A percentile compares a stretch with the other conserved stretches of the same genome.
Conservation (phyloP, 2,888 invertebrate species). For the Dioctria rufipes region DNA sequence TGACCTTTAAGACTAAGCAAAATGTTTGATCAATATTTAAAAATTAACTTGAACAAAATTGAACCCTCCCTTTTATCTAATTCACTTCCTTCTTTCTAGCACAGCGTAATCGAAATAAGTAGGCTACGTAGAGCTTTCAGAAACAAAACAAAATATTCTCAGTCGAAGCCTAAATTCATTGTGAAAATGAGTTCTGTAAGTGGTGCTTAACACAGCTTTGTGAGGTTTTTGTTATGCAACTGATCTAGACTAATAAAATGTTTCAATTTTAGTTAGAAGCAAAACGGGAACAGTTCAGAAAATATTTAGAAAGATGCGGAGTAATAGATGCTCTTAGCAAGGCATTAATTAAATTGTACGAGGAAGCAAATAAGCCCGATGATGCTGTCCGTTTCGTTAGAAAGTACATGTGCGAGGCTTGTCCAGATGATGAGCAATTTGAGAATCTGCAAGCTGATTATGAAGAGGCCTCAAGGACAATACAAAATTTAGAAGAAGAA, state of each 20-base stretch:
- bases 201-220: background rate
- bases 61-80: too few species aligned
- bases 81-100: too few species aligned
- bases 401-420: constrained; percentile 69
- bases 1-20: too few species aligned
- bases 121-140: too few species aligned
- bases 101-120: too few species aligned
- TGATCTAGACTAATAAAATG: constrained; percentile 1
- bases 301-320: constrained; percentile 70
- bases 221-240: too few species aligned
- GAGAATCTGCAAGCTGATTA: constrained; percentile 67
- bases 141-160: too few species aligned
- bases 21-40: too few species aligned
- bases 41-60: too few species aligned
- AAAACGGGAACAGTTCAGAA: constrained; percentile 70
- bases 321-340: constrained; percentile 70
- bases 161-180: constrained; percentile 10
- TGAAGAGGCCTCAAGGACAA: constrained; percentile 66
- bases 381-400: constrained; percentile 70
- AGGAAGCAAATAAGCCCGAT: constrained; percentile 70
- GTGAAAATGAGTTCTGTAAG: constrained; percentile 68
- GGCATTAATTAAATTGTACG: constrained; percentile 70
- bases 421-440: constrained; percentile 69
- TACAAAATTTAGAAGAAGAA: constrained; percentile 67
- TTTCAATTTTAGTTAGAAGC: constrained; percentile 66